Conservation (phyloP, 2,113 vertebrate species). For the Pitta sordida region DNA sequence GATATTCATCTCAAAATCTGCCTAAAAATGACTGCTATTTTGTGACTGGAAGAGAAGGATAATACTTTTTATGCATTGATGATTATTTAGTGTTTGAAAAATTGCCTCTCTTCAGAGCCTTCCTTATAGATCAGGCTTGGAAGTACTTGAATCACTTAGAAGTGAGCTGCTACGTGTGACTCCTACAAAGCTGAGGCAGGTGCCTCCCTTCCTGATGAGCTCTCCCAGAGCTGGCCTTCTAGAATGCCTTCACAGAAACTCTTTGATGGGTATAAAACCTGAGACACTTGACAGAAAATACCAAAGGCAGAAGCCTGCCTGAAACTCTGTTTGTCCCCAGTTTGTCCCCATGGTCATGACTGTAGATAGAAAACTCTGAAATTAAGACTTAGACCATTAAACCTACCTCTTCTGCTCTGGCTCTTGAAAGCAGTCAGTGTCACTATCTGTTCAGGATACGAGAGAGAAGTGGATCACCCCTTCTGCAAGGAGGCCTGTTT, state of each 20-base stretch:
- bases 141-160: background rate
- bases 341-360: accelerated
- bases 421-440: background rate
- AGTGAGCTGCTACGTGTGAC: background rate
- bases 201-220: background rate
- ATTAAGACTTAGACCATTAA: background rate
- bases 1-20: background rate
- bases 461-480: background rate
- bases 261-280: background rate
- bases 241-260: background rate
- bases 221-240: background rate
- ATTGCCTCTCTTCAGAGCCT: background rate
- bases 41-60: background rate
- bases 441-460: background rate
- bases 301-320: background rate
- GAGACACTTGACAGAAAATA: background rate
- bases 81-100: background rate
- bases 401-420: background rate
- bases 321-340: accelerated
- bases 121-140: background rate
- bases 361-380: background rate
- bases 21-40: background rate
- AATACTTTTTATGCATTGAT: background rate
- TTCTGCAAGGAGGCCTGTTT: background rate
- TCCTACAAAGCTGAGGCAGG: background rate